Base-by-base conservation (phyloP, 2,888 invertebrate species). In the Herminia tarsipennalis region DNA sequence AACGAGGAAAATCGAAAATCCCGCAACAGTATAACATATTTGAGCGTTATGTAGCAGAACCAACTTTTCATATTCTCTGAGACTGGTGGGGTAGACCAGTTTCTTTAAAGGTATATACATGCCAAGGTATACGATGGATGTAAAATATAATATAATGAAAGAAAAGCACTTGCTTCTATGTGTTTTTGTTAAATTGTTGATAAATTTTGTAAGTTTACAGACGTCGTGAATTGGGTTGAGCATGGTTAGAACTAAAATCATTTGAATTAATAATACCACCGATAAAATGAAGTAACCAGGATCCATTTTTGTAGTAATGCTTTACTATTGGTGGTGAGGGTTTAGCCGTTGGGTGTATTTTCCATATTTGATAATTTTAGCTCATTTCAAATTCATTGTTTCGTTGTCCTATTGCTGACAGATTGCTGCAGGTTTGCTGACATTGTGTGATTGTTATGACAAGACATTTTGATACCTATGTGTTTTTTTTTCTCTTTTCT, bases 1-100 rank as follows among this genome's bases (percentile, higher is more conserved):
- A 1, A 83, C 75, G 22, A 89, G 56, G 41, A 86, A 88, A 6
- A 88, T 67, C 0, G 88, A 88, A 39, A 86, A 87, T n/a, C 87
- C 88, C 42, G 88, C 78, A 8, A 86, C 76, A 0, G 83, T 73
- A 42, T 87, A 88, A 43, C 83, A 83, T 66, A 81, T 86, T 45
- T 87, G 86, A 0, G 83, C 66, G n/a, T 66, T 73, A 27, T 68
- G 75, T 1, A 87, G 45, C 1, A 84, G 32, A 0, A 73, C 28
- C 2, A 81, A 3, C 51, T 84, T 87, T 1, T 88, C 79, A 22
- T 73, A 65, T 1, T 80, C 71, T 6, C 68, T 63, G 0, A 79
- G 36, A 1, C 53, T 22, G 1, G 65, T 53, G 1, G 35, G 48
- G 6, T 77, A 76, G 8, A 84, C 78, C 24, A 88, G 42, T 8